Evolutionary conservation across 2,888 invertebrate genomes (phyloP), one percentile per base, ranked within the genome.

Genomic region (Eueremaeus valkanovi): DNA sequence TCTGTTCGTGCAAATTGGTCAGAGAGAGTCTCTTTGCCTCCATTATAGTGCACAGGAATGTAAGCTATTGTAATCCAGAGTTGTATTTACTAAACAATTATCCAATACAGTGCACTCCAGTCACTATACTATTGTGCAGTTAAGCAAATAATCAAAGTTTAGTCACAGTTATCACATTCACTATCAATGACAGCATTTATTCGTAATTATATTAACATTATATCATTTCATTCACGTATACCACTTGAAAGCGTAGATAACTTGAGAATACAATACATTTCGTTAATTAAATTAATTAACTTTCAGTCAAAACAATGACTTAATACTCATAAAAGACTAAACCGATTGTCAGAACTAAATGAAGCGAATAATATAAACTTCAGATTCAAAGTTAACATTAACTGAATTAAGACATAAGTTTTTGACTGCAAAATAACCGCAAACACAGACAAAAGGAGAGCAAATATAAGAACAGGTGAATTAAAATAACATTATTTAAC

Each of bases 1-100:
- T 51, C 16, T 75, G 75, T 24, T 72, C 55, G 55, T 75, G 72
- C 9, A 75, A 29, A 61, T 55, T 75, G 40, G 75, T 24, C 18
- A 75, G 51, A 6, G 75, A 61, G 18, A 61, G 33, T 61, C 61
- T 61, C n/a, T 68, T 68, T n/a, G 36, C 21, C 36, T 68, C 68
- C 68, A 68, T 68, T 68, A 3, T 5, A 40, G 33, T 21, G 2
- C 36, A 61, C 18, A 18, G 3, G n/a, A 31, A 29, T 27, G 18
- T 33, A 33, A 61, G n/a, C n/a, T n/a, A n/a, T n/a, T n/a, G n/a
- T n/a, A n/a, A n/a, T n/a, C n/a, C n/a, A n/a, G n/a, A n/a, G n/a
- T 36, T 33, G 31, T 63, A 63, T 63, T 63, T 36, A 63, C 55
- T 55, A 55, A 61, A 31, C 31, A 16, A 31, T 61, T 27, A 16